Evolutionary conservation across 1,140 invertebrate genomes (phyloP), one percentile per base, ranked within the genome.

Genomic region (Hermatobates lingyangjiaoensis): DNA sequence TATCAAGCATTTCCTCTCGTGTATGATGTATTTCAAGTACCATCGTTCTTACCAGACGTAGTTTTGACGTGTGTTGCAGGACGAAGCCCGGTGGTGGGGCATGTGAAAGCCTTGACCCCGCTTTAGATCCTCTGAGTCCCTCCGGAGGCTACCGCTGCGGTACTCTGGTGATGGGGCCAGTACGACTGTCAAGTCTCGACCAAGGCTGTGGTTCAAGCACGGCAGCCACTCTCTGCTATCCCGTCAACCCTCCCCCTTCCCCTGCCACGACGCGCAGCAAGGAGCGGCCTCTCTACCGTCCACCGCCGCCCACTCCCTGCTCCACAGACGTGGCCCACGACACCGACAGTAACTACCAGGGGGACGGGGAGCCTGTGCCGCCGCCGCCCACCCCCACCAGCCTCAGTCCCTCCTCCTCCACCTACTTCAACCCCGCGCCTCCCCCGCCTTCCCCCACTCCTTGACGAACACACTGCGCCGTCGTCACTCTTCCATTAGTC

Each of bases 291-390:
- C 87, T 88, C 12, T 86, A 88, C 63, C 75, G 81, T 55, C 87
- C 87, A 1, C 90, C 90, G 18, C 89, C 88, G 1, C 89, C 89
- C 2, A 94, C 90, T 5, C 90, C 91, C 0, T 93, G 88, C 64
- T 88, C 86, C 57, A 94, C 91, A 2, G 90, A 94, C 63, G 83
- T 92, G 12, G 90, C 84, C 64, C 86, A 91, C 60, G 88, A 92
- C 59, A 85, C 81, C 2, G 85, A 89, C 60, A 79, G 73, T 42
- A 77, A 79, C 60, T 79, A 79, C 59, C 72, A 66, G 12, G 74
- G 77, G 51, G 78, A 78, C 56, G 77, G 74, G 55, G 80, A 83
- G 53, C 78, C 82, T 1, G 79, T 79, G 61, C 80, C 83, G 12
- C 87, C 88, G 18, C 86, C 87, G 7, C 87, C 87, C 5, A 87